Percentiles rank a stretch among this genome's conserved stretches.
phyloP scores from a whole-genome alignment of 2,113 vertebrate species.

The Gymnocephalus cernua region DNA sequence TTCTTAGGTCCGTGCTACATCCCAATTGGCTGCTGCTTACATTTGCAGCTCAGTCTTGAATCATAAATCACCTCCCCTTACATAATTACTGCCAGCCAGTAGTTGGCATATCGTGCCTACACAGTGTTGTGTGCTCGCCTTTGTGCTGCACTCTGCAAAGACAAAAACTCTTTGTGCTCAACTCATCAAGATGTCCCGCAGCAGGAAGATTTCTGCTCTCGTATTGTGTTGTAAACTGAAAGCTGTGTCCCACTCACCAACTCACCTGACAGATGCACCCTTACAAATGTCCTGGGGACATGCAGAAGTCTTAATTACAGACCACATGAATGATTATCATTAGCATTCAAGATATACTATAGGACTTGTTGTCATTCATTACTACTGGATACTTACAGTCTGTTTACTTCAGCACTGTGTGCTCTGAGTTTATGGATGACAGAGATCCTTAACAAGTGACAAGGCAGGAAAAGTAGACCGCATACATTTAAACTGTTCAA shows the following conservation, averaged over 20 bases:
- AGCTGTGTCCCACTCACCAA: not conserved
- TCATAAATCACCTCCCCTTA: slow-evolving; percentile 6
- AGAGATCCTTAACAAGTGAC: not conserved
- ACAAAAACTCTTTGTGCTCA: slow-evolving; percentile 7
- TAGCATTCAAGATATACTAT: not conserved
- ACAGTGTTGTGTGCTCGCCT: not conserved
- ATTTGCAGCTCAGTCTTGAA: not conserved
- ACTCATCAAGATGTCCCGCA: not conserved
- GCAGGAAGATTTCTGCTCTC: slow-evolving; percentile 7
- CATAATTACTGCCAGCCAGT: not conserved
- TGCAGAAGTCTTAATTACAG: not conserved
- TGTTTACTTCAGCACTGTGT: not conserved
- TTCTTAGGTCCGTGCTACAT: not conserved
- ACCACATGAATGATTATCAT: not conserved
- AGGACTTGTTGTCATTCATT: not conserved
- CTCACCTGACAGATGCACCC: not conserved
- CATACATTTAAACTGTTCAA: not conserved
- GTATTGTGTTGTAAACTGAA: not conserved
- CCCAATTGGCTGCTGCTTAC: not conserved
- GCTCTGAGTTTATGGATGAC: not conserved
- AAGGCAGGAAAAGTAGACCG: not conserved
- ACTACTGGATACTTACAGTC: not conserved
- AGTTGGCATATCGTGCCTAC: not conserved
- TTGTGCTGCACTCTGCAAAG: not conserved
- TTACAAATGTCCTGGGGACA: not conserved